Conservation (phyloP, 2,888 invertebrate genomes). For the Protodeltote pygarga region DNA sequence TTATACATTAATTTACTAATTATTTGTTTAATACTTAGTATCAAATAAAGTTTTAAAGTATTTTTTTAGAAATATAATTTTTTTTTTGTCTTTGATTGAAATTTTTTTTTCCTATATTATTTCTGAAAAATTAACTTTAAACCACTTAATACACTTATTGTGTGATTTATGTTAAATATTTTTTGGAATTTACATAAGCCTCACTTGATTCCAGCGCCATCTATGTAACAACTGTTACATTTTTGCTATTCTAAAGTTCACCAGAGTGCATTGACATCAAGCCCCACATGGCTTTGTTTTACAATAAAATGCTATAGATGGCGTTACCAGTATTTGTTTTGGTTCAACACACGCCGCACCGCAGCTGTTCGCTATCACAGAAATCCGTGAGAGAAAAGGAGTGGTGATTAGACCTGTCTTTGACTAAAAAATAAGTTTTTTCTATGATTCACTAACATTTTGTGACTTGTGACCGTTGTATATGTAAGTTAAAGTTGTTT, state of each 20-base stretch:
- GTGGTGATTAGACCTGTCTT: constrained; percentile 85
- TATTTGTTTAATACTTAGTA: not conserved
- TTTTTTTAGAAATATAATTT: constrained; percentile 5
- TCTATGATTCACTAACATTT: constrained; percentile 75
- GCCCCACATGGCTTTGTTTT: constrained; percentile 20
- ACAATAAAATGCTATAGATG: constrained; percentile 58
- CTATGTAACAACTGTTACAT: constrained; percentile 34
- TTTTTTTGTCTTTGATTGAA: not conserved
- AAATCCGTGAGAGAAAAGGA: constrained; percentile 86
- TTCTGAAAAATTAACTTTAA: too few species aligned
- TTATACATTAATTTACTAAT: not conserved
- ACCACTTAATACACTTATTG: too few species aligned
- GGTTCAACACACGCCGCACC: constrained; percentile 82
- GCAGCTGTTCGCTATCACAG: constrained; percentile 87
- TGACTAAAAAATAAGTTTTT: constrained; percentile 79
- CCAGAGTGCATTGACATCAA: constrained; percentile 36
- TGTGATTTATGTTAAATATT: too few species aligned
- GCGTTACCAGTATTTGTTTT: constrained; percentile 80
- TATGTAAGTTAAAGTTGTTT: constrained; percentile 68
- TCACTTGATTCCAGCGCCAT: constrained; percentile 46
- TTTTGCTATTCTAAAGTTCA: constrained; percentile 23
- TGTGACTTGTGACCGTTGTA: constrained; percentile 64
- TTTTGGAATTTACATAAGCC: too few species aligned
- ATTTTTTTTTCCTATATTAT: too few species aligned
- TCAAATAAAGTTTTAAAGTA: not conserved